Conservation (phyloP, 2,888 invertebrate genomes). For the Pterostichus niger region DNA sequence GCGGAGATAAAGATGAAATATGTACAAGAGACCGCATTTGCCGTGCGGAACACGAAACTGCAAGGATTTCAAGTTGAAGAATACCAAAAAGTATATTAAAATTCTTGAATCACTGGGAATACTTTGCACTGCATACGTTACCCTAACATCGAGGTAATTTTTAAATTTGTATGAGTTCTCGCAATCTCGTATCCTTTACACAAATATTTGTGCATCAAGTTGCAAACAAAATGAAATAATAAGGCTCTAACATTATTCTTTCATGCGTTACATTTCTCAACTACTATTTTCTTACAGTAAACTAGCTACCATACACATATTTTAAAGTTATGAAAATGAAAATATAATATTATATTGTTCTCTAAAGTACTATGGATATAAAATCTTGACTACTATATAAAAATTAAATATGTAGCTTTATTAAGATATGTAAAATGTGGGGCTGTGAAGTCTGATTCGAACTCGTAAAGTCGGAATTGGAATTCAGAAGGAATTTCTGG, state of each 20-base stretch:
- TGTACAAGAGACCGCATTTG: slow-evolving; percentile 60
- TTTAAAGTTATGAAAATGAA: neutral
- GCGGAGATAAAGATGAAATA: slow-evolving; percentile 65
- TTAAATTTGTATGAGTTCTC: slow-evolving; percentile 43
- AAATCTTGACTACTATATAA: too few species aligned
- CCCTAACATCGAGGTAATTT: slow-evolving; percentile 37
- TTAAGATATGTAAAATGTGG: too few species aligned
- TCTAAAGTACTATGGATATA: too few species aligned
- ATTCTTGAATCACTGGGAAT: slow-evolving; percentile 59
- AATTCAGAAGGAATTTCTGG: too few species aligned
- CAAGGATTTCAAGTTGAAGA: slow-evolving; percentile 54
- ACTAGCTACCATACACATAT: neutral
- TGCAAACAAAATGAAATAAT: slow-evolving; percentile 43
- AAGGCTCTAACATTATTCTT: slow-evolving; percentile 17
- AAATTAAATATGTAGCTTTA: too few species aligned
- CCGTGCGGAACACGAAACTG: slow-evolving; percentile 52
- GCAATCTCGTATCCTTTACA: slow-evolving; percentile 14
- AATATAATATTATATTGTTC: neutral
- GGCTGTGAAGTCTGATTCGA: too few species aligned
- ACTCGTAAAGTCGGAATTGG: too few species aligned
- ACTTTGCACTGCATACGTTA: slow-evolving; percentile 29
- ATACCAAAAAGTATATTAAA: slow-evolving; percentile 61
- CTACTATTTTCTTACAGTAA: neutral
- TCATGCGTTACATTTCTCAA: slow-evolving; percentile 2
- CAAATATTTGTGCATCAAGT: slow-evolving; percentile 35